phyloP scores from a whole-genome alignment of 2,113 vertebrate genomes.

The Passer montanus region DNA sequence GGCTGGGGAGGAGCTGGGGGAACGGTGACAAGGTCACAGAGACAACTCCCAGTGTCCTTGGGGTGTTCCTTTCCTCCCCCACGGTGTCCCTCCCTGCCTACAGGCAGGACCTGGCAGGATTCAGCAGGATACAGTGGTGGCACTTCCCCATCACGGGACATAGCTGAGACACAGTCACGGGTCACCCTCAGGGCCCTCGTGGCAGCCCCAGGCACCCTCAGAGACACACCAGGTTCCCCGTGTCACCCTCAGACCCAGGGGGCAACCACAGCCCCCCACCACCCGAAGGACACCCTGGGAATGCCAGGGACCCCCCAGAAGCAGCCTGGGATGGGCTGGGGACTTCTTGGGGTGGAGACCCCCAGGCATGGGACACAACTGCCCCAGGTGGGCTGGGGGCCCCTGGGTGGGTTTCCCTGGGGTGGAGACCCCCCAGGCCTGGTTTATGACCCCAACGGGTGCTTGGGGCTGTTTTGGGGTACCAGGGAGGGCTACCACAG shows the following conservation, averaged over 20 bases:
- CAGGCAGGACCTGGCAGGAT: neutral
- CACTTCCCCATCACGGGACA: neutral
- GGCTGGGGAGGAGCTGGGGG: neutral
- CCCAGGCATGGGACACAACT: neutral
- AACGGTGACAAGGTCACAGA: neutral
- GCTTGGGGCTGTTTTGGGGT: neutral
- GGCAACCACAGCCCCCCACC: neutral
- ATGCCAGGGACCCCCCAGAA: neutral
- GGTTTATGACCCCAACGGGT: neutral
- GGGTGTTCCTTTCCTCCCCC: neutral
- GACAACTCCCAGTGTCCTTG: neutral
- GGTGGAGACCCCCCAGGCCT: neutral
- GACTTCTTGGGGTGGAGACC: too few species aligned
- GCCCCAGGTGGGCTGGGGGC: neutral
- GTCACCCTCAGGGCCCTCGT: neutral
- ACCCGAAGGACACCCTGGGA: neutral
- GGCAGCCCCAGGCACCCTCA: neutral
- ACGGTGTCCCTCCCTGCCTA: neutral
- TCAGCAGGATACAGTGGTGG: neutral
- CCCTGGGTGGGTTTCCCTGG: neutral
- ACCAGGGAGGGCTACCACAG: neutral
- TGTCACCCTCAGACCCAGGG: neutral
- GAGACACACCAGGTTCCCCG: neutral
- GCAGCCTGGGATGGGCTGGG: neutral
- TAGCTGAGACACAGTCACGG: neutral